Evolutionary conservation across 2,888 invertebrate species (phyloP).

Genomic region (Amphipoea oculea): DNA sequence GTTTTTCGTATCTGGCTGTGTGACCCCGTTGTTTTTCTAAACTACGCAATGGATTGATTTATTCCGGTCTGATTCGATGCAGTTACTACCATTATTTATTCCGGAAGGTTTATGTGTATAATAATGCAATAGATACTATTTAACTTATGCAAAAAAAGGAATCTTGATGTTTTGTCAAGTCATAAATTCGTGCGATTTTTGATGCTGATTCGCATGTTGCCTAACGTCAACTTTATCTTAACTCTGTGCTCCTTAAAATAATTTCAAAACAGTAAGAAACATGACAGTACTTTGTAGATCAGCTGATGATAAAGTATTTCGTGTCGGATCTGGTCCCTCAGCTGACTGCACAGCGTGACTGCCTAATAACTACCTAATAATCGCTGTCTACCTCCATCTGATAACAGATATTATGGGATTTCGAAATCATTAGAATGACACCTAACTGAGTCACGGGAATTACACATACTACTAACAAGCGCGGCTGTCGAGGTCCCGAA

Average conservation of each 20-base stretch:
- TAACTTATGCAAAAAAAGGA: background rate
- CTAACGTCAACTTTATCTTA: constrained; percentile 7
- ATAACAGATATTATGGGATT: constrained; percentile 21
- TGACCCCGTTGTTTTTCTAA: background rate
- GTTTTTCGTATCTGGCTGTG: background rate
- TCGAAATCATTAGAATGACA: constrained; percentile 11
- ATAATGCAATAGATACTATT: background rate
- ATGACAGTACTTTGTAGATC: constrained; percentile 33
- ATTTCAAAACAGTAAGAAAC: background rate
- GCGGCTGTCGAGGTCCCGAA: no score
- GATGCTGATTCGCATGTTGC: background rate
- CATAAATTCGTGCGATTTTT: background rate
- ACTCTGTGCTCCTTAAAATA: background rate
- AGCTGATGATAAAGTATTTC: constrained; percentile 8
- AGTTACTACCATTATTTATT: background rate
- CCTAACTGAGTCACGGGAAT: background rate
- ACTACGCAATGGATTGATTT: background rate
- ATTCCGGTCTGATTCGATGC: background rate
- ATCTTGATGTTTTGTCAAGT: background rate
- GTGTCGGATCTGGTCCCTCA: constrained; percentile 6
- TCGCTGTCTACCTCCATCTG: constrained; percentile 35
- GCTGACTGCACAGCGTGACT: constrained; percentile 6
- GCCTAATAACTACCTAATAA: constrained; percentile 22
- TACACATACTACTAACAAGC: background rate
- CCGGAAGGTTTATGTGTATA: background rate